Conservation (phyloP, 2,797 vertebrate genomes). For the Neosilurus mollespiculum region DNA sequence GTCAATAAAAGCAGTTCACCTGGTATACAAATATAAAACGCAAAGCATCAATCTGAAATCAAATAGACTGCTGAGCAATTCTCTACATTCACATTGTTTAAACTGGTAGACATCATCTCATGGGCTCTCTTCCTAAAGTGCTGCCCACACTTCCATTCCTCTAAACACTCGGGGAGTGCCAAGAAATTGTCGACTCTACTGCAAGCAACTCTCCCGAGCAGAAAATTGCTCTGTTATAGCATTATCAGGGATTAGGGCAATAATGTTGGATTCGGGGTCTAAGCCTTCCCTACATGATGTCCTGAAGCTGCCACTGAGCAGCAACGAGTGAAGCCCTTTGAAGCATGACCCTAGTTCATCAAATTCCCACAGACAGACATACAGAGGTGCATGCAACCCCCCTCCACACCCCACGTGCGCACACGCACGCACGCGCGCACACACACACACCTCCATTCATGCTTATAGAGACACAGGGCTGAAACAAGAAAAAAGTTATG, state of each 20-base stretch:
- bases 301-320: constrained; percentile 69
- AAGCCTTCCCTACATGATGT: constrained; percentile 73
- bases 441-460: background rate
- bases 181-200: constrained; percentile 78
- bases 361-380: constrained; percentile 54
- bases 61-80: constrained; percentile 14
- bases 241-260: constrained; percentile 83
- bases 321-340: constrained; percentile 59
- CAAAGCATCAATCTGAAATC: constrained; percentile 16
- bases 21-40: background rate
- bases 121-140: constrained; percentile 73
- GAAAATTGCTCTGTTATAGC: constrained; percentile 82
- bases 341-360: constrained; percentile 69
- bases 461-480: background rate
- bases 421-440: background rate
- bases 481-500: background rate
- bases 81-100: constrained; percentile 73
- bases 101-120: constrained; percentile 72
- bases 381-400: background rate
- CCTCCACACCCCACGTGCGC: background rate
- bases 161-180: constrained; percentile 75
- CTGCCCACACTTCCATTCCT: constrained; percentile 75
- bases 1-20: background rate
- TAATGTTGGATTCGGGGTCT: constrained; percentile 75
- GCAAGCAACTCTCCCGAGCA: constrained; percentile 77